Evolutionary conservation across 2,113 vertebrate genomes (phyloP).

Genomic region (Myanophis thanlyinensis): DNA sequence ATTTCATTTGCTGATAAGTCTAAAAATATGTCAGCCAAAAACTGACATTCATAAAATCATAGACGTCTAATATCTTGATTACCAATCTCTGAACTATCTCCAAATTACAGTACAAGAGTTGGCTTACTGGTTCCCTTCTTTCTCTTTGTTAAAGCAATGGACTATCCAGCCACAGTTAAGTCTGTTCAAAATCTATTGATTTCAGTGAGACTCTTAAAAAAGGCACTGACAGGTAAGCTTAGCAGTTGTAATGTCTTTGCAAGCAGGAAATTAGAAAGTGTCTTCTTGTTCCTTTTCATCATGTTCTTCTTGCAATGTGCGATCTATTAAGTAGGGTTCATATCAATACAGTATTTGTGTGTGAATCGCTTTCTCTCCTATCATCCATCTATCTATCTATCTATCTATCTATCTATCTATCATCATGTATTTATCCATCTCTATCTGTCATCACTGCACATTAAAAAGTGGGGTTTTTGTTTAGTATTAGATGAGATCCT

Average conservation of each 20-base stretch:
- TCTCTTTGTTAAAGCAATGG: neutral
- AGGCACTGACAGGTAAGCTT: neutral
- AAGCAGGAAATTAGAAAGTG: neutral
- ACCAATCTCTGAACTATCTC: neutral
- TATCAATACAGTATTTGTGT: neutral
- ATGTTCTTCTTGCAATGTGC: neutral
- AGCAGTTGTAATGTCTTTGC: neutral
- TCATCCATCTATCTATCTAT: too few relatives aligned
- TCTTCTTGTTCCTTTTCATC: neutral
- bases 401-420: too few relatives aligned
- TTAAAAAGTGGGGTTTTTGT: neutral
- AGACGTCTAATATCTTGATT: neutral
- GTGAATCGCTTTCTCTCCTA: neutral
- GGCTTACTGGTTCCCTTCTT: neutral
- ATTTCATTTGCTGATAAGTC: neutral
- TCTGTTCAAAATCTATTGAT: neutral
- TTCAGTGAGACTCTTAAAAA: neutral
- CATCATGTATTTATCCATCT: neutral
- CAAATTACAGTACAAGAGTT: neutral
- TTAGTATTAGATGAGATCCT: neutral
- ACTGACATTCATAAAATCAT: neutral
- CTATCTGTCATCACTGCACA: neutral
- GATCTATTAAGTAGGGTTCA: neutral
- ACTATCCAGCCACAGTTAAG: neutral
- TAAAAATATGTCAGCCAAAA: neutral